Evolutionary conservation across 1,140 invertebrate species (phyloP), one percentile per base, ranked within the genome.

Genomic region (Argopecten irradians): DNA sequence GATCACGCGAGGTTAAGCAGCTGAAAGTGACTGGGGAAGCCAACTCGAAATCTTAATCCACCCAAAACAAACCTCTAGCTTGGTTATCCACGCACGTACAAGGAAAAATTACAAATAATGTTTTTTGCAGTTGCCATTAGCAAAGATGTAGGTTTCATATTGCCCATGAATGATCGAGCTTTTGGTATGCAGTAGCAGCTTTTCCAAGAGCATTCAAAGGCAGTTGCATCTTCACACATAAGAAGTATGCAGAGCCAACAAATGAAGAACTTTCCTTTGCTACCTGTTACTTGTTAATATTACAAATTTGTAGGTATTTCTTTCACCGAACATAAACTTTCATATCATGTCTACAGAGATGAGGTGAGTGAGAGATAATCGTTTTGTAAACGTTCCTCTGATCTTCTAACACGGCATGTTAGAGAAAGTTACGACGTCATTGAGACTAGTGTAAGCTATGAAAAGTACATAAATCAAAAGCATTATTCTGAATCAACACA

Each of bases 381-480:
- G n/a, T 71, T 71, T 28, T 71, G 55, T 71, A 71, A 71, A 71
- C 55, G 55, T 71, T 71, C n/a, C 1, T 71, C 55, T 71, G 55
- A 71, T 71, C 55, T 71, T 5, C 16, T 16, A n/a, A 71, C 55
- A n/a, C n/a, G 55, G 55, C 28, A 71, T 28, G 55, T 71, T 71
- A 71, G 22, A 71, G 22, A 71, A 71, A 71, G 22, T 71, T 71
- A 11, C n/a, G 55, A 28, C 55, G 55, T 71, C 55, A 71, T 71
- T n/a, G 28, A 22, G 28, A 19, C 3, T 22, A 19, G 43, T 55
- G 43, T 55, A 13, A 19, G 43, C n/a, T 22, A 71, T 71, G 55
- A 71, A 71, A 71, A 71, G 55, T 71, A 71, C 55, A n/a, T 71
- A 71, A 71, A 71, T 71, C 55, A 71, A 71, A 71, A n/a, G n/a